These are phyloP conservation scores for Lepidocyrtinus sp. DNA, from an alignment of 2,888 invertebrate genomes.

Conservation along the genomic window DNA sequence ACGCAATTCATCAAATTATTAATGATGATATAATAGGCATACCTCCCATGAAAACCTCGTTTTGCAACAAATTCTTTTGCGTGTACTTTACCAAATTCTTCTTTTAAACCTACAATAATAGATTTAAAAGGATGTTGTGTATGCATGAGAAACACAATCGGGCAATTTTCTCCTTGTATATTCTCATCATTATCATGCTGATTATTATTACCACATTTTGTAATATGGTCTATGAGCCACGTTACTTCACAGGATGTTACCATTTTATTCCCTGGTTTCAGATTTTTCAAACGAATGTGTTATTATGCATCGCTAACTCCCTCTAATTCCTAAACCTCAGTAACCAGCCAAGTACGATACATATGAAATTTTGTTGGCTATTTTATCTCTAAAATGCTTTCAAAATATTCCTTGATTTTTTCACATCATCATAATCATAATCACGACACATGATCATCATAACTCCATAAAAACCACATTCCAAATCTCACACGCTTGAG, in stretches of 20 bases:
- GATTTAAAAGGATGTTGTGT: not conserved
- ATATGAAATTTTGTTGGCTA: too few species aligned
- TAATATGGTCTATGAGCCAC: not conserved
- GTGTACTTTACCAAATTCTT: not conserved
- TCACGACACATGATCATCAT: slow-evolving; percentile 44
- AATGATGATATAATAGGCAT: not conserved
- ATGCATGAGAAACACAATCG: not conserved
- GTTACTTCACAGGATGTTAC: not conserved
- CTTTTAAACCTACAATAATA: not conserved
- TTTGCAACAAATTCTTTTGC: not conserved
- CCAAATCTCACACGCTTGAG: slow-evolving; percentile 53
- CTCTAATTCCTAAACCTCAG: not conserved
- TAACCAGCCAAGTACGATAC: too few species aligned
- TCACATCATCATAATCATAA: slow-evolving; percentile 48
- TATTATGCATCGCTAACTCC: not conserved
- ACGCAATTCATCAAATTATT: not conserved
- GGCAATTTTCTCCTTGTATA: not conserved
- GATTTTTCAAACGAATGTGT: not conserved
- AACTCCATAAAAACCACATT: slow-evolving; percentile 33
- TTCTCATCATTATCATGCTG: not conserved
- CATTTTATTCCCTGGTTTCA: not conserved
- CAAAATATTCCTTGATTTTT: slow-evolving; percentile 22
- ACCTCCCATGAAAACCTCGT: not conserved
- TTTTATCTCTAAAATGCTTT: not conserved
- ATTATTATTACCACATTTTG: not conserved